Conservation (phyloP, 2,113 vertebrate genomes). For the Melanerpes formicivorus region DNA sequence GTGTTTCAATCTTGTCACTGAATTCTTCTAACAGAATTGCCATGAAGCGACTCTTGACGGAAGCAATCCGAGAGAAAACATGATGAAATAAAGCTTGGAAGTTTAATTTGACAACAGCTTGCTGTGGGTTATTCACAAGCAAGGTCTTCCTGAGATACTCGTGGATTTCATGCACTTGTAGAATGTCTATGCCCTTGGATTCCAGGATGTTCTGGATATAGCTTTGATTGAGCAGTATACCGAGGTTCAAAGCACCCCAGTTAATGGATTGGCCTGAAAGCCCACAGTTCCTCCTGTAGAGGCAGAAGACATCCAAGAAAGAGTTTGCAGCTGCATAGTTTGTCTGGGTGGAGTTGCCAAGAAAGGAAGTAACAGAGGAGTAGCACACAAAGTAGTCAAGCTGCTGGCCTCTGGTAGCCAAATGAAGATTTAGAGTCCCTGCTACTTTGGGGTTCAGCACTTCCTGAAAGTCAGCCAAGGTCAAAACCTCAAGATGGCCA, state of each 20-base stretch:
- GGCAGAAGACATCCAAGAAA: constrained; percentile 85
- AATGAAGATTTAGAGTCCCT: constrained; percentile 84
- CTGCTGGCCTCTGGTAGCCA: constrained; percentile 76
- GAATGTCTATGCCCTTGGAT: constrained; percentile 80
- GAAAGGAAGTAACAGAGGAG: constrained; percentile 85
- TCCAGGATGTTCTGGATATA: constrained; percentile 79
- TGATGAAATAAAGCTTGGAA: constrained; percentile 71
- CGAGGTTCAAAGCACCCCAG: constrained; percentile 87
- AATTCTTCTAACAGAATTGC: constrained; percentile 70
- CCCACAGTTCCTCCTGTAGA: constrained; percentile 83
- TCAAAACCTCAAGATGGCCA: constrained; percentile 77
- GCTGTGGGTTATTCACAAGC: constrained; percentile 78
- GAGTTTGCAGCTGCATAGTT: constrained; percentile 92
- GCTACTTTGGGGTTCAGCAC: constrained; percentile 86
- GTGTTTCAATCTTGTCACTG: background rate
- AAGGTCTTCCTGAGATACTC: constrained; percentile 78
- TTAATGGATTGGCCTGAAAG: constrained; percentile 86
- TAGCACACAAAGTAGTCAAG: constrained; percentile 90
- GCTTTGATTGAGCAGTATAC: constrained; percentile 78
- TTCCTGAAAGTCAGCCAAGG: constrained; percentile 74
- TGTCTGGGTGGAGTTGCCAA: constrained; percentile 83
- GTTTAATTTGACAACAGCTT: constrained; percentile 81
- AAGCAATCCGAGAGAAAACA: constrained; percentile 69
- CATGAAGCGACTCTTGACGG: constrained; percentile 74
- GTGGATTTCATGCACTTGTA: constrained; percentile 80